These are phyloP conservation scores for Cabera pusaria DNA, from an alignment of 2,888 invertebrate species.

Conservation along the genomic window DNA sequence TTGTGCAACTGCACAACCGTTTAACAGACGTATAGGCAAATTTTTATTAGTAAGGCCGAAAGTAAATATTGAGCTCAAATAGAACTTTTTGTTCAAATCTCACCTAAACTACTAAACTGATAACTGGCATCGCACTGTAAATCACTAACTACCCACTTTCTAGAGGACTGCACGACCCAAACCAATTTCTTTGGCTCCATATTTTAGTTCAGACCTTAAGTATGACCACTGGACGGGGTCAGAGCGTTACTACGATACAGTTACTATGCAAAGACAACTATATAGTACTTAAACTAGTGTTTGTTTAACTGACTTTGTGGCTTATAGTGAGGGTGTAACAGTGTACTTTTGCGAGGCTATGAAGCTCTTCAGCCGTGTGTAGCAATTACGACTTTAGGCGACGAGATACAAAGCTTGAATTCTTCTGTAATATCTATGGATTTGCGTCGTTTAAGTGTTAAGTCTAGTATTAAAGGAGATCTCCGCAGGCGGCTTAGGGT, in stretches of 20 bases:
- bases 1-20: no score
- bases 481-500: slow-evolving; percentile 61
- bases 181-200: slow-evolving; percentile 45
- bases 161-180: slow-evolving; percentile 36
- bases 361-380: no score
- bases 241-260: slow-evolving; percentile 48
- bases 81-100: slow-evolving; percentile 5
- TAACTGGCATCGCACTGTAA: slow-evolving; percentile 17
- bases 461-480: slow-evolving; percentile 40
- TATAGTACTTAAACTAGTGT: slow-evolving; percentile 24
- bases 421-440: neutral
- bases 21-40: no score
- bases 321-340: slow-evolving; percentile 1
- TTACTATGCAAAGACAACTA: slow-evolving; percentile 42
- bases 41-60: no score
- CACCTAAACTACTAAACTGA: slow-evolving; percentile 6
- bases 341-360: slow-evolving; percentile 18
- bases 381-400: slow-evolving; percentile 13
- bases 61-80: neutral
- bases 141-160: slow-evolving; percentile 30
- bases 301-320: neutral
- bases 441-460: slow-evolving; percentile 29
- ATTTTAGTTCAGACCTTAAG: slow-evolving; percentile 50
- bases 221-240: slow-evolving; percentile 57
- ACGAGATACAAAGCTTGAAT: slow-evolving; percentile 3